phyloP scores from a whole-genome alignment of 2,113 vertebrate genomes.

The Stegostoma tigrinum region DNA sequence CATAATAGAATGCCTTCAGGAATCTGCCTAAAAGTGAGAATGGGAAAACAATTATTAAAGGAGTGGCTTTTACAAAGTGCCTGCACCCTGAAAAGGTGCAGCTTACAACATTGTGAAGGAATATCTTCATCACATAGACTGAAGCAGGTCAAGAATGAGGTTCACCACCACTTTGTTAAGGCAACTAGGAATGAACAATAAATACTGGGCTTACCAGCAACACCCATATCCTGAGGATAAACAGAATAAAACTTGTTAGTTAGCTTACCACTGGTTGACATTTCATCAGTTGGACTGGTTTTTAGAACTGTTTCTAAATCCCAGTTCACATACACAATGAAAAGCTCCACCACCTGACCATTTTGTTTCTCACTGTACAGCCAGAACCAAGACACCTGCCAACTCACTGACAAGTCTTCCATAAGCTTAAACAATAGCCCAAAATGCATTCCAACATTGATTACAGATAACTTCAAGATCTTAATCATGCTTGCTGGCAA shows the following conservation, averaged over 20 bases:
- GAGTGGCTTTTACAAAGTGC: neutral
- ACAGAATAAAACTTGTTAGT: neutral
- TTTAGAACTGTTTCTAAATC: neutral
- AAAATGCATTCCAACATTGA: constrained; percentile 45
- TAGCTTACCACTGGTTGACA: neutral
- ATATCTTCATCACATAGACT: neutral
- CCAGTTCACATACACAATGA: neutral
- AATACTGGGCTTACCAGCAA: neutral
- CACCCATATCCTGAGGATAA: neutral
- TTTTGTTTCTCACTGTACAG: neutral
- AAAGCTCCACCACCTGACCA: constrained; percentile 10
- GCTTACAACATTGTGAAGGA: neutral
- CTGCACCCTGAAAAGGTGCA: neutral
- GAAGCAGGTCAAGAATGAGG: neutral
- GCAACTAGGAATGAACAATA: neutral
- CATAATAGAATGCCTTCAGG: neutral
- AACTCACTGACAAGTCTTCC: neutral
- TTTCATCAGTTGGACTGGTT: neutral
- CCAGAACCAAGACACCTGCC: constrained; percentile 17
- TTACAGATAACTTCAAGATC: constrained; percentile 49
- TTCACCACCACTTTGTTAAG: neutral
- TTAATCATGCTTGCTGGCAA: constrained; percentile 64
- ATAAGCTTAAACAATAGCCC: constrained; percentile 34
- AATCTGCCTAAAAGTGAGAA: neutral
- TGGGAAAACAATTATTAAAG: neutral